Base-by-base conservation (phyloP, 2,888 invertebrate species). In the Tachina grossa region DNA sequence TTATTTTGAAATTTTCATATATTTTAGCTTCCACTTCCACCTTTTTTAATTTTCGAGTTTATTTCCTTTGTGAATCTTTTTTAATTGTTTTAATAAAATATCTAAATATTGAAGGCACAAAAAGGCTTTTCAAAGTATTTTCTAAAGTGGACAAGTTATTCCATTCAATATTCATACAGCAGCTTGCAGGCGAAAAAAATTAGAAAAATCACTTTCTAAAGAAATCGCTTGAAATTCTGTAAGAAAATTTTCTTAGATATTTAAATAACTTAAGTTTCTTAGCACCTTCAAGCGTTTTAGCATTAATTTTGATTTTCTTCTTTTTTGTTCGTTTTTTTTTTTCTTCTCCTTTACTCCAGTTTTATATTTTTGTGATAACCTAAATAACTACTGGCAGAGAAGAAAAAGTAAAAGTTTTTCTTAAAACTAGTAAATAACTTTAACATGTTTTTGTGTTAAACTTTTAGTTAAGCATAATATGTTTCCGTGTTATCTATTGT, bases 401-500 rank as follows among this genome's bases (percentile, higher is more conserved):
- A 51, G 51, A 61, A 61, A 77, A 61, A 69, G 51, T 13, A 61
- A 61, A 69, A 51, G 66, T 74, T 74, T 59, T 77, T 59, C 13
- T 19, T 43, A 47, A 65, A 68, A 53, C 49, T 43, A 68, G 19
- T 78, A 61, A 69, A 77, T 66, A 71, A 69, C 16, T 69, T 16
- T 13, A 45, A 55, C 63, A 79, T 63, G 61, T 53, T 61, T 45
- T 71, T 69, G 19, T n/a, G 43, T 16, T 31, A 61, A 69, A 61
- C 9, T 79, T 78, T 59, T 61, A 68, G 41, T 63, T 59, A 11
- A 31, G 31, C 31, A 74, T 39, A 75, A 68, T 68, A 61, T 72
- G 53, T 78, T 69, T 9, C 47, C 13, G 47, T 75, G 68, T 61
- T 57, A 63, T 75, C 43, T 59, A 59, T 75, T 75, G 78, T 79